Base-by-base conservation (phyloP, 2,797 vertebrate species). In the Acridotheres tristis region DNA sequence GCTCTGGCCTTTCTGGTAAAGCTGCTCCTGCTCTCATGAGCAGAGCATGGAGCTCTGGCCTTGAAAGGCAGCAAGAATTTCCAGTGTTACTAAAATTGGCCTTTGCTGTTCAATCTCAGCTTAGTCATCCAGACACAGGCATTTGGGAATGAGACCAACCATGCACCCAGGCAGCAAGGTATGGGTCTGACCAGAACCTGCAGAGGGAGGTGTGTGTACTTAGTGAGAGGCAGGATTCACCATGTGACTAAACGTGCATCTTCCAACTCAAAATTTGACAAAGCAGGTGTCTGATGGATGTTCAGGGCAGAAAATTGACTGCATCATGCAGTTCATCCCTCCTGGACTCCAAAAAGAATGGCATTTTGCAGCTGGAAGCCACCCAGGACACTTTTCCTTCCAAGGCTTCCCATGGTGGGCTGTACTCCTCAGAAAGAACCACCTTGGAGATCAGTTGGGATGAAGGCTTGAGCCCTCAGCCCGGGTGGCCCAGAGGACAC, bases 211-310 rank as follows among this genome's bases (percentile, higher is more conserved):
- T 50, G 27, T 1, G 4, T 43, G 26, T 63, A 4, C 54, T 75
- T 54, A 42, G 25, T 15, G 75, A 68, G 68, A 76, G 54, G 42
- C 34, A 51, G n/a, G 47, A n/a, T 50, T 11, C 1, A 0, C 22
- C 2, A 0, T 23, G 61, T 55, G 9, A 42, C 29, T 16, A 63
- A 54, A 30, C 0, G 0, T 7, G 7, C 15, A 13, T 81, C 83
- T 79, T 72, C 25, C 32, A 50, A 32, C 26, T 30, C 8, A 29
- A 13, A 67, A 29, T 57, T 47, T 71, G 69, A 58, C 67, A 72
- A 63, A 55, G 26, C 29, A 36, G 45, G 25, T 42, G 12, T 51
- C 36, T 59, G 45, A 30, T 20, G 40, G 30, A 20, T 1, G 0
- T 57, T 59, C 27, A 47, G 21, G 32, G 36, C 9, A 79, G 16